Evolutionary conservation across 2,888 invertebrate genomes (phyloP).

Genomic region (Tanytarsus gracilentus): DNA sequence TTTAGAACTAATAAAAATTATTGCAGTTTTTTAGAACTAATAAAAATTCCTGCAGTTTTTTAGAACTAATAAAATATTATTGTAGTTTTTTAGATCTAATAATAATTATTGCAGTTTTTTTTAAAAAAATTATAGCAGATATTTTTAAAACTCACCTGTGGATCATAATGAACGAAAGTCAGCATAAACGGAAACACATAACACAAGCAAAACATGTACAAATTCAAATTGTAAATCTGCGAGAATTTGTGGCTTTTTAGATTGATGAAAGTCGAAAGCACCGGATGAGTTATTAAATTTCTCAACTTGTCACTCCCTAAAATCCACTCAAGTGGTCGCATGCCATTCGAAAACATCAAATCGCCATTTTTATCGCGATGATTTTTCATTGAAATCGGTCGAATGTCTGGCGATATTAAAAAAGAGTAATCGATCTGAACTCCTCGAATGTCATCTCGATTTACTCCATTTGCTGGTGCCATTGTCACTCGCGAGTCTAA

Average conservation of each 20-base stretch:
- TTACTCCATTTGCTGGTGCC: neutral
- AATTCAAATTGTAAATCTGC: conserved; percentile 17
- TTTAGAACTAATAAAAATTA: no score
- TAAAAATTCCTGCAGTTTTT: no score
- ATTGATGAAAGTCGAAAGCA: conserved; percentile 22
- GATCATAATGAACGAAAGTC: conserved; percentile 4
- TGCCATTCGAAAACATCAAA: neutral
- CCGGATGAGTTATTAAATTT: conserved; percentile 19
- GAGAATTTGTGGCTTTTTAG: conserved; percentile 11
- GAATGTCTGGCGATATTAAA: conserved; percentile 11
- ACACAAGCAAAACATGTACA: conserved; percentile 19
- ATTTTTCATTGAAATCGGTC: conserved; percentile 13
- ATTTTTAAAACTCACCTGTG: no score
- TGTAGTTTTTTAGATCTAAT: no score
- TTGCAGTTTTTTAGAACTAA: no score
- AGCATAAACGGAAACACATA: conserved; percentile 21
- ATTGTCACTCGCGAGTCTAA: conserved; percentile 13
- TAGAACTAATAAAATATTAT: no score
- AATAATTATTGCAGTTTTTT: no score
- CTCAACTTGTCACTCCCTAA: conserved; percentile 7
- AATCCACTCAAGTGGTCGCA: conserved; percentile 10
- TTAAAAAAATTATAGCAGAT: no score
- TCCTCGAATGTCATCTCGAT: neutral
- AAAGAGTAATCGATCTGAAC: conserved; percentile 19
- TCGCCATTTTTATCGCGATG: neutral